Base-by-base conservation (phyloP, 92 coral and sea anemone genomes). In the Pocillopora grandis region DNA sequence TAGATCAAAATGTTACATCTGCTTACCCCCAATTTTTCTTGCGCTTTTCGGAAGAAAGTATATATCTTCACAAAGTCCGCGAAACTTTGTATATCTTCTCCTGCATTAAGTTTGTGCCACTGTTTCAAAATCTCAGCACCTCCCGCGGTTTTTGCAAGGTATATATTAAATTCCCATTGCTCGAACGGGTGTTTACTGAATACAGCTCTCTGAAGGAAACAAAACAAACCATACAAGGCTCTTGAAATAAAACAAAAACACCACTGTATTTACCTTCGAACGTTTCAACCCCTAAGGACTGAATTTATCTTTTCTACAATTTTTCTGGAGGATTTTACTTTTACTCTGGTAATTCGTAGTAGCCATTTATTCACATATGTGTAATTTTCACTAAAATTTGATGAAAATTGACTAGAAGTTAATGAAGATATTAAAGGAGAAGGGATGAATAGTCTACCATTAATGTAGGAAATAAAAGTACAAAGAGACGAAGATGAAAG, bases 61-160 rank as follows among this genome's bases (percentile, higher is more conserved):
- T 72, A 61, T 71, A 82, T 82, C 69, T 71, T 48, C 42, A 49
- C 86, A 82, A 68, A 82, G 86, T 82, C 86, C 2, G 61, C 66
- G 18, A 82, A 71, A 9, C 76, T 61, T 10, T 71, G 62, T 49
- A 82, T 61, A 23, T 82, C 71, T 62, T 49, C 12, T 16, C 68
- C 68, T 3, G 71, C 86, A 36, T 82, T 71, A 1, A 71, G 31
- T 61, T 58, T 33, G 15, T 33, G 5, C 86, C 86, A 82, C 19
- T 68, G 21, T 0, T 60, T 36, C 0, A 17, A 2, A 12, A 60
- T 49, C 12, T 13, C 15, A 6, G 1, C 1, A 17, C 15, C 48
- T 73, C 80, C 79, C 7, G 12, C 2, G 48, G 48, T 73, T 61
- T 82, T 82, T 9, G 68, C n/a, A 33, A 71, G 1, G 62, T 72